A percentile compares a stretch with the other conserved stretches of the same genome.
phyloP scores from a whole-genome alignment of 1,140 invertebrate species.

The Caenorhabditis inopinata region DNA sequence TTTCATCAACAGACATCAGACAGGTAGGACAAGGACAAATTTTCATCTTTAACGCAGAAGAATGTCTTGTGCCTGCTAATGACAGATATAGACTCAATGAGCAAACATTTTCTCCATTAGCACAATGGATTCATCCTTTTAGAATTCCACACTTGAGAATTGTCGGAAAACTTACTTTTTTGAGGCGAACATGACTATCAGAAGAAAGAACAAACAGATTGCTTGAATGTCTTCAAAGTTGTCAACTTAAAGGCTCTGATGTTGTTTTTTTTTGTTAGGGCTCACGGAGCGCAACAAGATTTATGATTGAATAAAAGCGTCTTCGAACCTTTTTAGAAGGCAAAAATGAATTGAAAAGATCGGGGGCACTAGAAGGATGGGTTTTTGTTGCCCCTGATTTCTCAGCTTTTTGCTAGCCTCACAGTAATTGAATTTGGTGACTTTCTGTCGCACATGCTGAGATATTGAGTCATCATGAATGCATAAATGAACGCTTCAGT shows the following conservation, averaged over 20 bases:
- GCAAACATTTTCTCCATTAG: background rate
- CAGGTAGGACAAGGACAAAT: background rate
- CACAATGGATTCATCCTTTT: background rate
- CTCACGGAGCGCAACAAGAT: slow-evolving; percentile 9
- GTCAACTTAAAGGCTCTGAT: background rate
- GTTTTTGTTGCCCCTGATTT: slow-evolving; percentile 17
- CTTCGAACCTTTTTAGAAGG: background rate
- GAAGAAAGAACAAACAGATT: background rate
- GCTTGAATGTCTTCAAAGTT: background rate
- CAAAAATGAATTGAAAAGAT: slow-evolving; percentile 14
- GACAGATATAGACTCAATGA: background rate
- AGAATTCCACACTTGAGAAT: too few species aligned
- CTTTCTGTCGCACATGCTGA: background rate
- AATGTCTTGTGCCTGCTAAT: background rate
- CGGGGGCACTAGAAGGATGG: background rate
- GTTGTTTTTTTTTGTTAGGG: slow-evolving; percentile 2
- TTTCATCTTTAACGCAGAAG: background rate
- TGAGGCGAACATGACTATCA: background rate
- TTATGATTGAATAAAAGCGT: slow-evolving; percentile 26
- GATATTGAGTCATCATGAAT: background rate
- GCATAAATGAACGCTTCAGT: slow-evolving; percentile 19
- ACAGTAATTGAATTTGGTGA: slow-evolving; percentile 14
- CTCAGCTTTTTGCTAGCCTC: background rate
- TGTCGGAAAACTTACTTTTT: background rate
- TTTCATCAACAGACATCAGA: background rate